phyloP scores from a whole-genome alignment of 2,888 invertebrate genomes.

The Tetramorium bicarinatum region DNA sequence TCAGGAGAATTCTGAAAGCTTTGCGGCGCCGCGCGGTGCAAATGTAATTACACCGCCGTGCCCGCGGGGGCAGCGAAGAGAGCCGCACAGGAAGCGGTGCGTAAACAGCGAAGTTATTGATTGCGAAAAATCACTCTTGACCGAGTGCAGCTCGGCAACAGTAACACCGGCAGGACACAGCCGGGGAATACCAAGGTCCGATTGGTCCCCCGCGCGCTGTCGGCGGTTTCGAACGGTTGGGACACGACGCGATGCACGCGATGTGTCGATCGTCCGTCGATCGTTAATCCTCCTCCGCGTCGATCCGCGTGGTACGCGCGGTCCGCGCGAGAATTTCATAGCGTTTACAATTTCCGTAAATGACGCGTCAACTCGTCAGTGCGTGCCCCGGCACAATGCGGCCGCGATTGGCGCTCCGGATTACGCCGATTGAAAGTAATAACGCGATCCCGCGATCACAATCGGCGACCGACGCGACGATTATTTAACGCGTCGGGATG shows the following conservation, averaged over 20 bases:
- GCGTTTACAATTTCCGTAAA: constrained; percentile 66
- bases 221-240: constrained; percentile 35
- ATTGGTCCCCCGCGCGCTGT: constrained; percentile 46
- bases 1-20: constrained; percentile 52
- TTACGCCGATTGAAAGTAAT: constrained; percentile 70
- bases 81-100: constrained; percentile 49
- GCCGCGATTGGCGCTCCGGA: constrained; percentile 65
- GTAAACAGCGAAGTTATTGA: constrained; percentile 66
- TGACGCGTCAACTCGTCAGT: constrained; percentile 68
- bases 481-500: constrained; percentile 57
- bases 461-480: constrained; percentile 42
- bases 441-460: constrained; percentile 42
- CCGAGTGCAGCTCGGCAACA: constrained; percentile 50
- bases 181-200: constrained; percentile 57
- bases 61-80: constrained; percentile 50
- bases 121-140: constrained; percentile 68
- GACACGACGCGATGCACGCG: constrained; percentile 43
- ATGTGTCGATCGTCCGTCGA: constrained; percentile 48
- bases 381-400: constrained; percentile 58
- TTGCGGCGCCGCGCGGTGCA: constrained; percentile 39
- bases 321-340: constrained; percentile 40
- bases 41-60: constrained; percentile 55
- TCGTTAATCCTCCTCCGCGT: constrained; percentile 61
- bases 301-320: background rate
- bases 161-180: constrained; percentile 39